Percentiles rank a stretch among this genome's conserved stretches.
These are phyloP conservation scores for Gymnorhina tibicen DNA, from an alignment of 2,113 vertebrate species.

Conservation along the genomic window DNA sequence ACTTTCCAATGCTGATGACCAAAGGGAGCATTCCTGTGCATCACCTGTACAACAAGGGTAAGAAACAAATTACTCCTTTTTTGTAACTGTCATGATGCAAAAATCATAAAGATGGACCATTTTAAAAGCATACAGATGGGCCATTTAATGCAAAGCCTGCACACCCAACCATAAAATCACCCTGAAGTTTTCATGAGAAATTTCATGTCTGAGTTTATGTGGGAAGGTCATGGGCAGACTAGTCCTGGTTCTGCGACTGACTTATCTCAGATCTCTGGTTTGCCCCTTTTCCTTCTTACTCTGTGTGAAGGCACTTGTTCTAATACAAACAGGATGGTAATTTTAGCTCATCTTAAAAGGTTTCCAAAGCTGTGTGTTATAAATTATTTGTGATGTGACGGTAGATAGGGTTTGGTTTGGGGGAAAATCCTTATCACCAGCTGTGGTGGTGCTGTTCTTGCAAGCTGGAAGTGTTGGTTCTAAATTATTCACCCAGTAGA, in stretches of 20 bases:
- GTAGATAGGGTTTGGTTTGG: not conserved
- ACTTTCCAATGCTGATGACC: fast-evolving
- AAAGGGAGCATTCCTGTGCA: not conserved
- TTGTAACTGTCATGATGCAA: not conserved
- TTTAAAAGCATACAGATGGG: not conserved
- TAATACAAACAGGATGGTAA: not conserved
- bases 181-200: not conserved
- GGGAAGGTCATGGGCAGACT: fast-evolving
- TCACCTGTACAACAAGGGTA: not conserved
- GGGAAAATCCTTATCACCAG: not conserved
- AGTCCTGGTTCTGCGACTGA: not conserved
- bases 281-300: not conserved
- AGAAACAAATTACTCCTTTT: not conserved
- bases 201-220: not conserved
- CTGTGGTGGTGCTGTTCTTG: not conserved
- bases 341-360: not conserved
- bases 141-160: not conserved
- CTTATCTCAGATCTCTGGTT: not conserved
- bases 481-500: not conserved
- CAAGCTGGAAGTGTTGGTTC: not conserved
- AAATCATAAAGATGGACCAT: not conserved
- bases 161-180: not conserved
- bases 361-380: not conserved
- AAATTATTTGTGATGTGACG: not conserved
- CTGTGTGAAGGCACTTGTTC: not conserved